A percentile compares a stretch with the other conserved stretches of the same genome.
Conservation (phyloP, 2,797 vertebrate genomes). For the Apodemus agrarius region DNA sequence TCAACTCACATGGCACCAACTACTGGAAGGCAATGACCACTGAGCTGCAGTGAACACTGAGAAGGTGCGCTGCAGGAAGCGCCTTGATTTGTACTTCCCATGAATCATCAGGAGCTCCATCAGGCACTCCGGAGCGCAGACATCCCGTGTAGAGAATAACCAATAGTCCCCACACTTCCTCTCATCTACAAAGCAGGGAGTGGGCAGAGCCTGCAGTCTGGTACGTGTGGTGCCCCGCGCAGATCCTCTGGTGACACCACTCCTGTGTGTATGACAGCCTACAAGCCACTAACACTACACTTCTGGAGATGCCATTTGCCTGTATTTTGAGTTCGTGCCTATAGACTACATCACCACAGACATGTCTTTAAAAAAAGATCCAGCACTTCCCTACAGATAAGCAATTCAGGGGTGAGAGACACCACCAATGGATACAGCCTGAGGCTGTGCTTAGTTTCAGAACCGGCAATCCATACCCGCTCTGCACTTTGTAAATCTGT, state of each 20-base stretch:
- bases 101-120: background rate
- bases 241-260: conserved; percentile 85
- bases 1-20: background rate
- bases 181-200: conserved; percentile 83
- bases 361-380: conserved; percentile 58
- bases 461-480: conserved; percentile 85
- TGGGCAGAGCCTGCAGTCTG: conserved; percentile 68
- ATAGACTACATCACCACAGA: conserved; percentile 20
- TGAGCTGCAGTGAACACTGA: background rate
- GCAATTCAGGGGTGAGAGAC: conserved; percentile 86
- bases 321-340: conserved; percentile 59
- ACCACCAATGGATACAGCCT: conserved; percentile 85
- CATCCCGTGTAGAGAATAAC: background rate
- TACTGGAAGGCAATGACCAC: background rate
- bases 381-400: conserved; percentile 86
- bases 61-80: background rate
- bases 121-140: background rate
- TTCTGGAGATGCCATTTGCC: conserved; percentile 72
- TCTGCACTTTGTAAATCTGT: conserved; percentile 88
- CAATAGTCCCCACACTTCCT: conserved; percentile 77
- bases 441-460: conserved; percentile 85
- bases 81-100: background rate
- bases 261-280: conserved; percentile 81
- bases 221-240: conserved; percentile 82
- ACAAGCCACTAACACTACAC: conserved; percentile 66